Conservation (phyloP, 2,888 invertebrate genomes). For the Crossocerus cetratus region DNA sequence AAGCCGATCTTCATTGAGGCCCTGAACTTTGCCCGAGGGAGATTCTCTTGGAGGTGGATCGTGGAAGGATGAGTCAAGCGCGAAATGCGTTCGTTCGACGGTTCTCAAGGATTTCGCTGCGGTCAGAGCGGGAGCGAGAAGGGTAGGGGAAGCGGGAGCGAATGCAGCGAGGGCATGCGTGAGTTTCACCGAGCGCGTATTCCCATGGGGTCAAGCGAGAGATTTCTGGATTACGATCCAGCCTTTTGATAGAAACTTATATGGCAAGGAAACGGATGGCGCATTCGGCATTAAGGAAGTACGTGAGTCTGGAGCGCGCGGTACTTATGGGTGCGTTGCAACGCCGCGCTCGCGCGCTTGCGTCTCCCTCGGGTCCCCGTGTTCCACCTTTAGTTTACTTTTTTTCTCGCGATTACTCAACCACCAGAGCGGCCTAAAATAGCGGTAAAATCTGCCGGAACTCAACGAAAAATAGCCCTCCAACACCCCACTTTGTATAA, state of each 20-base stretch:
- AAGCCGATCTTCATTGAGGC: neutral
- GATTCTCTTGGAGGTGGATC: slow-evolving; percentile 5
- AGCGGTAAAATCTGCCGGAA: slow-evolving; percentile 19
- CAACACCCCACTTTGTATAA: neutral
- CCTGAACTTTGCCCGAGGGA: neutral
- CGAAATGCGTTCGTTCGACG: slow-evolving; percentile 42
- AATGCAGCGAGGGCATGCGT: slow-evolving; percentile 50
- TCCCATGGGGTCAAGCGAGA: slow-evolving; percentile 64
- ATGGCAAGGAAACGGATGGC: slow-evolving; percentile 72
- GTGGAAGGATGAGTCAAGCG: slow-evolving; percentile 49
- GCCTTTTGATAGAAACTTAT: slow-evolving; percentile 73
- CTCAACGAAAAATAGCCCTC: slow-evolving; percentile 25
- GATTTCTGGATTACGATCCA: slow-evolving; percentile 74
- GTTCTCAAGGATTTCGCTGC: slow-evolving; percentile 37
- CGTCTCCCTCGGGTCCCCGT: slow-evolving; percentile 44
- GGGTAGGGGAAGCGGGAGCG: too few relatives aligned
- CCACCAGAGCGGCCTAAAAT: slow-evolving; percentile 31
- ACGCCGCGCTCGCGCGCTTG: slow-evolving; percentile 15
- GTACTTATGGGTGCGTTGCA: slow-evolving; percentile 67
- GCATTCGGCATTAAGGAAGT: slow-evolving; percentile 74
- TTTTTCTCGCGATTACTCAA: slow-evolving; percentile 35
- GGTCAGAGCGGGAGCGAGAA: slow-evolving; percentile 7
- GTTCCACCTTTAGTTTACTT: slow-evolving; percentile 18
- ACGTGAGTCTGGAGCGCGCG: slow-evolving; percentile 70
- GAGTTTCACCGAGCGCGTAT: slow-evolving; percentile 68